These are phyloP conservation scores for Cynodonichthys magdalenae DNA, from an alignment of 2,797 vertebrate genomes.

Conservation along the genomic window DNA sequence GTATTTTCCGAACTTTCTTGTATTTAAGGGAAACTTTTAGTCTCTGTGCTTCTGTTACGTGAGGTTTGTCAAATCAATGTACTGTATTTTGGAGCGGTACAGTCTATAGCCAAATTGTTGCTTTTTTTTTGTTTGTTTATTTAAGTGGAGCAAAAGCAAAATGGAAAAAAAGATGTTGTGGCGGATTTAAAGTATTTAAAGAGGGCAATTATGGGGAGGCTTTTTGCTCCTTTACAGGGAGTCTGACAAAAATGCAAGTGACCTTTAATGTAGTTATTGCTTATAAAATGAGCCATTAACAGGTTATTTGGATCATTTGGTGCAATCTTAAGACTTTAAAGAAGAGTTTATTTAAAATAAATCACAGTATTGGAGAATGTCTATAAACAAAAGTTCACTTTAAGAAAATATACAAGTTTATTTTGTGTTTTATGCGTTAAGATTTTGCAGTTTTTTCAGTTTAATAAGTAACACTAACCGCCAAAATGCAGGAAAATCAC, in stretches of 20 bases:
- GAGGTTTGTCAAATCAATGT: conserved; percentile 78
- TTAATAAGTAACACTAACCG: conserved; percentile 12
- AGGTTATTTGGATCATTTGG: conserved; percentile 8
- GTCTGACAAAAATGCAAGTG: conserved; percentile 69
- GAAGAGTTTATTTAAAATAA: conserved; percentile 17
- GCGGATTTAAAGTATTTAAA: conserved; percentile 45
- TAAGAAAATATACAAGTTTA: conserved; percentile 16
- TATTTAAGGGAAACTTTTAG: conserved; percentile 73
- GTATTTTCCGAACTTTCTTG: conserved; percentile 80
- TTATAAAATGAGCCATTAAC: not conserved
- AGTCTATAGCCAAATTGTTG: conserved; percentile 77
- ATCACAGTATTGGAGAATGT: conserved; percentile 19
- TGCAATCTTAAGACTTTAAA: conserved; percentile 24
- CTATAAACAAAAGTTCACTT: conserved; percentile 18
- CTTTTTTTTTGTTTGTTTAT: conserved; percentile 65
- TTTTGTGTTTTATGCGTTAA: conserved; percentile 14
- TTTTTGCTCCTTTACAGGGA: conserved; percentile 79
- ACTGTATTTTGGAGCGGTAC: conserved; percentile 84
- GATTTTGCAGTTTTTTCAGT: conserved; percentile 23
- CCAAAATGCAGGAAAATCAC: conserved; percentile 29
- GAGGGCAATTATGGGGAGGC: conserved; percentile 79
- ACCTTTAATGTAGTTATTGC: conserved; percentile 21
- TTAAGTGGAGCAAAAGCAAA: conserved; percentile 55
- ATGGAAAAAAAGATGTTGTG: conserved; percentile 8
- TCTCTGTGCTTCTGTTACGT: conserved; percentile 78